Evolutionary conservation across 2,113 vertebrate species (phyloP), one percentile per base, ranked within the genome.

Genomic region (Mixornis gularis): DNA sequence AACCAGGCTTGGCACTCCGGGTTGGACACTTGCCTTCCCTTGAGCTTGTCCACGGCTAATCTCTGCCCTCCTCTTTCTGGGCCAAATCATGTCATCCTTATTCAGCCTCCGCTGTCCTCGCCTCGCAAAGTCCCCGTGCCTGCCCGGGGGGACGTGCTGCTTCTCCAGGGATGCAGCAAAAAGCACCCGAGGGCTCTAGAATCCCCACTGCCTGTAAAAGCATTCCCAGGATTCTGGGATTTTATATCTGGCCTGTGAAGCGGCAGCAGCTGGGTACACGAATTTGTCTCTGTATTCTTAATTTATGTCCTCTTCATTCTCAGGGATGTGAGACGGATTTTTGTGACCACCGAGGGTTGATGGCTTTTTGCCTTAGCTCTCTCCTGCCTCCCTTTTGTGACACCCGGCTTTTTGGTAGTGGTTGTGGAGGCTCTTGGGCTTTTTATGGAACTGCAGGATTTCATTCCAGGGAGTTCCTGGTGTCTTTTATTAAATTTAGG

Each of bases 1-100:
- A 97, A 94, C 94, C 87, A 77, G 87, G 77, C 93, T 97, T 97
- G 97, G 97, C 97, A 97, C 96, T 95, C 85, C 6, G 94, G 95
- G 93, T 95, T 94, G 96, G 96, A 97, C 95, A 95, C 86, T 91
- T 96, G 96, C 86, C 95, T 96, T 95, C 96, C 95, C 63, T 63
- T 97, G 85, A 96, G 58, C 93, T 97, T 96, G 63, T 95, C 96
- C 94, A 92, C 10, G 1, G 83, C 78, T 91, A 89, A 84, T 91
- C 95, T 93, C 90, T 95, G 94, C 90, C 93, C 96, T 95, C 60
- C 86, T 78, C 95, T 92, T 91, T 81, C 87, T 94, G 94, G 91
- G 94, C 96, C 94, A 96, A 94, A 93, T 85, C 77, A 92, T 94
- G 93, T 81, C 94, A 95, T 93, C 92, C 68, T 87, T 77, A 96